Base-by-base conservation (phyloP, 2,888 invertebrate genomes). In the Notodromas monacha region DNA sequence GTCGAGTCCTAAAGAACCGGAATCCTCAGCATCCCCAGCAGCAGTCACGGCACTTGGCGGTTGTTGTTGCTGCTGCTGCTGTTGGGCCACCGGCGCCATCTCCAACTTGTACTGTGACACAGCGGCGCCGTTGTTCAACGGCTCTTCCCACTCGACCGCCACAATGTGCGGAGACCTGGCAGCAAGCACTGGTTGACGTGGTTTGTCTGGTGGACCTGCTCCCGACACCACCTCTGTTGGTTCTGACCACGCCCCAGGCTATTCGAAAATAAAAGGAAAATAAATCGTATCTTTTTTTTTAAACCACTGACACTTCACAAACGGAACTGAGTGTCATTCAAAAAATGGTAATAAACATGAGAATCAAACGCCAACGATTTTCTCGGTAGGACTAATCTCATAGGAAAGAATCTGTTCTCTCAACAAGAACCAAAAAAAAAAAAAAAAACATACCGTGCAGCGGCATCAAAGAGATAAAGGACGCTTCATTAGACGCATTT, bases 91-190 rank as follows among this genome's bases (percentile, higher is more conserved):
- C 47, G 32, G 57, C 14, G 39, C 40, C 56, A 65, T 62, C 45
- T 76, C 72, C 39, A 79, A 56, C 35, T 64, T 58, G 48, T 76
- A 81, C 41, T 74, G 73, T 26, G 61, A 54, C 27, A 81, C 58
- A 13, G 66, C 57, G 12, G 77, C 65, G 26, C 79, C 79, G 51
- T 79, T 79, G 43, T 60, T 59, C 26, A 54, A 49, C 2, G 81
- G 77, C 40, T 67, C 63, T 33, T 57, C 56, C 84, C 81, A 84
- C 35, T 61, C 57, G 33, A 77, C 57, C 31, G 56, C 53, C 11
- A 44, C 35, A 6, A 64, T 58, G 41, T 63, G 64, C 14, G 72
- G 57, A 26, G 65, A 62, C 42, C 65, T 65, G 34, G 65, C 57
- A 26, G 44, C 43, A 14, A 63, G 60, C 33, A 49, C 42, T 2